Base-by-base conservation (phyloP, 2,113 vertebrate species). In the Chaetodon auriga region DNA sequence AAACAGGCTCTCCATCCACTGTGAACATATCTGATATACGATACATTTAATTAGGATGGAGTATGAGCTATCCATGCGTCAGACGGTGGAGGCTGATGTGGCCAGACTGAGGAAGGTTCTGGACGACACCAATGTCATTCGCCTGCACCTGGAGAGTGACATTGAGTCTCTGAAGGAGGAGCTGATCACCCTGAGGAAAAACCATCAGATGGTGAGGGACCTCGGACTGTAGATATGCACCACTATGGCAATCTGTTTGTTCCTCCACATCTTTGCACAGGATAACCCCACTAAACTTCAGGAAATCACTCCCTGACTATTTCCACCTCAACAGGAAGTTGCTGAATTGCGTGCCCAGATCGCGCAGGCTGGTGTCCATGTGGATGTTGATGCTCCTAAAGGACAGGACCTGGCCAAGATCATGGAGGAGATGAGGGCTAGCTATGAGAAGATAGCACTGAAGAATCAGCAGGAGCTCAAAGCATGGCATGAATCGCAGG, bases 401-500 rank as follows among this genome's bases (percentile, higher is more conserved):
- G 92, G 96, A 0, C 95, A 96, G 78, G 97, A 98, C 68, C 90
- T 99, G 54, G 81, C 91, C 46, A 95, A 95, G 86, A 85, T 96
- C 70, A 96, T 98, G 95, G 93, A 93, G 0, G 96, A 97, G 51
- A 96, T 99, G 80, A 95, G 97, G 54, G 93, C 91, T 0, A 96
- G 97, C 70, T 99, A 99, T 14, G 97, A 98, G 0, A 87, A 45
- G 18, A 93, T 97, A 83, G 95, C 94, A 13, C 95, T 92, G 92
- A 97, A 97, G 92, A 97, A 96, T 91, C 93, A 93, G 19, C 92
- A 97, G 62, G 97, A 98, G 13, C 87, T 96, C 8, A 96, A 98
- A 87, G 92, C 89, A 54, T 97, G 97, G 97, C 94, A 94, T 14
- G 91, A 95, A 58, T 89, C 81, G 51, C 92, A 97, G 96, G 97